Percentiles rank a stretch among this genome's conserved stretches.
These are phyloP conservation scores for Zaprionus lineosus DNA, from an alignment of 2,888 invertebrate genomes.

Conservation along the genomic window DNA sequence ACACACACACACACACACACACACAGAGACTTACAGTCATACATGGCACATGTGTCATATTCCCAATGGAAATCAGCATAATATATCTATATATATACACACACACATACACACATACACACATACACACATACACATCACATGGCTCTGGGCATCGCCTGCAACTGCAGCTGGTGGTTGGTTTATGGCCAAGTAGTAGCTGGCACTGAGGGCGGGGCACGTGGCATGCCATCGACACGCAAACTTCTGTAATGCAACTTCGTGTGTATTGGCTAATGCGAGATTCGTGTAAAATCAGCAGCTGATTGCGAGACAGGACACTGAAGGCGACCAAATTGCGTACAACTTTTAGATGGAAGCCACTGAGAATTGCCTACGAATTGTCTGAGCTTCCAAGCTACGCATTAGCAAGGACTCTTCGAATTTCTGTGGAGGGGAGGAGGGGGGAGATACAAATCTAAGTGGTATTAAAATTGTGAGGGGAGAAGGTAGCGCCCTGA, in stretches of 20 bases:
- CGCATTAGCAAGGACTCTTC: too few species aligned
- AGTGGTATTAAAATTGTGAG: too few species aligned
- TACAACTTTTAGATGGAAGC: conserved; percentile 13
- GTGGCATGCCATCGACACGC: conserved; percentile 32
- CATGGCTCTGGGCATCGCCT: conserved; percentile 16
- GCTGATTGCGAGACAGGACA: conserved; percentile 19
- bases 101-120: conserved; percentile 45
- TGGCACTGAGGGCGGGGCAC: neutral
- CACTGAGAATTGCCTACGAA: neutral
- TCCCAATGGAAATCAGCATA: conserved; percentile 80
- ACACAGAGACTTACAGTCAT: neutral
- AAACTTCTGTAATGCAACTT: conserved; percentile 38
- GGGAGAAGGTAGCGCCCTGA: too few species aligned
- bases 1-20: conserved; percentile 2
- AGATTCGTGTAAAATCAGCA: conserved; percentile 44
- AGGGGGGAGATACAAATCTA: too few species aligned
- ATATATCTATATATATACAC: conserved; percentile 40
- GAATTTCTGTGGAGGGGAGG: too few species aligned
- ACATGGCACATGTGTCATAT: conserved; percentile 62
- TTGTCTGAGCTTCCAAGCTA: neutral
- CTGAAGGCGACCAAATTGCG: conserved; percentile 18
- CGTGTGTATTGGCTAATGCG: conserved; percentile 49
- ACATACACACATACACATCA: neutral
- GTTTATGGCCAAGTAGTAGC: conserved; percentile 29
- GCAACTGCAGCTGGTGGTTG: conserved; percentile 56